Evolutionary conservation across 2,797 vertebrate species (phyloP), one percentile per base, ranked within the genome.

Genomic region (Sebastes aleutianus): DNA sequence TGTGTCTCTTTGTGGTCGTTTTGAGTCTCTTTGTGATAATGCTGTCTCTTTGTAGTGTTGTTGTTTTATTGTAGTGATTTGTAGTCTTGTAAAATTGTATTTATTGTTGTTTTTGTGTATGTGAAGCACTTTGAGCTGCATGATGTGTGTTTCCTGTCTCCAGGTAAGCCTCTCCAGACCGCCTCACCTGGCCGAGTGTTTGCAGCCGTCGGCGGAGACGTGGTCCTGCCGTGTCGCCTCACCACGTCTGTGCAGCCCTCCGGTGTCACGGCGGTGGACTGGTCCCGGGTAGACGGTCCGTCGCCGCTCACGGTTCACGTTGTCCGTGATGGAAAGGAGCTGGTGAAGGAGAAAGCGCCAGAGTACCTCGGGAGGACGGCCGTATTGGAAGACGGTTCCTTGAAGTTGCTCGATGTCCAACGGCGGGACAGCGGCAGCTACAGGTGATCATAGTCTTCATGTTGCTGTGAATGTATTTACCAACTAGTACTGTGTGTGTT

Each of bases 321-420:
- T 1, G 0, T 53, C 3, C 79, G 73, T 2, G 0, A 14, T 0
- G 34, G 73, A 16, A 0, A 26, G 3, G 53, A 53, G 18, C 79
- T 81, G 0, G 22, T 4, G 36, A 66, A 24, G 26, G 79, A 81
- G 5, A 47, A 70, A 1, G 16, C 27, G 1, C 1, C 3, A 0
- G 6, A 71, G 12, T 81, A 65, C 53, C 0, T 0, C 0, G 4
- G 14, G 1, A 71, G 79, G 54, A 66, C 73, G 11, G 8, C 2
- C 1, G 0, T 14, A 1, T 5, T 14, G 8, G n/a, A 9, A 0
- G 24, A 66, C 2, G 67, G 67, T 1, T 59, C 73, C 7, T 5
- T 81, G 67, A 26, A 6, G 61, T 18, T 81, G 29, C 4, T 9
- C 1, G 6, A 1, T 0, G 73, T 71, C 61, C 26, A 31, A 0